These are phyloP conservation scores for Papilio gigon DNA, from an alignment of 2,888 invertebrate genomes.

Conservation along the genomic window DNA sequence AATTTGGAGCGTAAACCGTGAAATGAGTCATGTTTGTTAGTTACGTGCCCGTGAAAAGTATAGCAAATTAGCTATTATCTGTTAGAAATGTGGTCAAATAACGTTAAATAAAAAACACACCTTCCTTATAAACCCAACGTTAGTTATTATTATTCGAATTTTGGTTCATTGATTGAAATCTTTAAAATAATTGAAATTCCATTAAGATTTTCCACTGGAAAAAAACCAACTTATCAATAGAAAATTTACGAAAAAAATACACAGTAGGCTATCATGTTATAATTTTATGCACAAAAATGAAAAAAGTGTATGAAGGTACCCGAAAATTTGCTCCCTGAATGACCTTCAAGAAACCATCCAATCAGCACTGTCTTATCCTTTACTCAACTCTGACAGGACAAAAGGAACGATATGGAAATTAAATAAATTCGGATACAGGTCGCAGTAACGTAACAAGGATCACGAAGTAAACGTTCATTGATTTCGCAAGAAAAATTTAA, in stretches of 20 bases:
- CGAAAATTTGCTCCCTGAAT: constrained; percentile 22
- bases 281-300: constrained; percentile 3
- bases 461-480: constrained; percentile 54
- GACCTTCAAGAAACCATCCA: constrained; percentile 39
- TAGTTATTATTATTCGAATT: too few species aligned
- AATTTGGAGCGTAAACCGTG: constrained; percentile 50
- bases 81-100: constrained; percentile 8
- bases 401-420: constrained; percentile 46
- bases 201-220: neutral
- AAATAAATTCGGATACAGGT: constrained; percentile 58
- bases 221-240: neutral
- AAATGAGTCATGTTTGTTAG: constrained; percentile 43
- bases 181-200: too few species aligned
- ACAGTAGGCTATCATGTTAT: neutral
- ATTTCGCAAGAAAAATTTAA: constrained; percentile 53
- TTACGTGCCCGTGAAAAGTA: constrained; percentile 48
- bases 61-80: constrained; percentile 44
- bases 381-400: constrained; percentile 24
- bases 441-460: constrained; percentile 53
- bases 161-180: too few species aligned
- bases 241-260: too few species aligned
- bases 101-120: too few species aligned
- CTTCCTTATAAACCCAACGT: too few species aligned
- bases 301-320: constrained; percentile 10
- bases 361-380: constrained; percentile 32